Conservation (phyloP, 2,797 vertebrate genomes). For the Tragopan temminckii region DNA sequence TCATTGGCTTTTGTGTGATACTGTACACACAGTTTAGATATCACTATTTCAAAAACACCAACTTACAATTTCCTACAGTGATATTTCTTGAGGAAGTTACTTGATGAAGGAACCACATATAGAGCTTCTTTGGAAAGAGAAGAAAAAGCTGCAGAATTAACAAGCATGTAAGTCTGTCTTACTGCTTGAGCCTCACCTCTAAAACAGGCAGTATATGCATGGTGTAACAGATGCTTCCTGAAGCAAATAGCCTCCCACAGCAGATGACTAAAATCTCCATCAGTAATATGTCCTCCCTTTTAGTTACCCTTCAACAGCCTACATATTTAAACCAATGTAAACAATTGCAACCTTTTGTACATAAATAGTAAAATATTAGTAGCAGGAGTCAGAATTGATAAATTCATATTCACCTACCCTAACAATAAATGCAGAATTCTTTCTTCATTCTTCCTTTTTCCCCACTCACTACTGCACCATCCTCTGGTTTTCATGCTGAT, state of each 20-base stretch:
- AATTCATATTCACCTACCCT: not conserved
- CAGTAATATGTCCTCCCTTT: not conserved
- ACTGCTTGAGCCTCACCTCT: not conserved
- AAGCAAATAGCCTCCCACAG: constrained; percentile 5
- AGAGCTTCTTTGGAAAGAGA: not conserved
- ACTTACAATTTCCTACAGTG: not conserved
- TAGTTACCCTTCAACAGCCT: not conserved
- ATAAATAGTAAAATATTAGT: not conserved
- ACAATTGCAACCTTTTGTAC: not conserved
- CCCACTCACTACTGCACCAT: not conserved
- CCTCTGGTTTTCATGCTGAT: not conserved
- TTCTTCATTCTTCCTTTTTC: not conserved
- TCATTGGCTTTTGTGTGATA: not conserved
- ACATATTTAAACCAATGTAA: not conserved
- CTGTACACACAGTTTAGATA: not conserved
- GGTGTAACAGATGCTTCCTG: constrained; percentile 52
- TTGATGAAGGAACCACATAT: not conserved
- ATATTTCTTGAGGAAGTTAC: not conserved
- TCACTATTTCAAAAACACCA: not conserved
- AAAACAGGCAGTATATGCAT: not conserved
- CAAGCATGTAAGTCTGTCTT: not conserved
- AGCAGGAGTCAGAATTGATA: not conserved
- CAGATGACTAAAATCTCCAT: not conserved
- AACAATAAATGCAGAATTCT: rapidly evolving
- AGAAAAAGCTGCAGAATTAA: constrained; percentile 21